Evolutionary conservation across 1,140 invertebrate species (phyloP).

Genomic region (Hetaerina americana): DNA sequence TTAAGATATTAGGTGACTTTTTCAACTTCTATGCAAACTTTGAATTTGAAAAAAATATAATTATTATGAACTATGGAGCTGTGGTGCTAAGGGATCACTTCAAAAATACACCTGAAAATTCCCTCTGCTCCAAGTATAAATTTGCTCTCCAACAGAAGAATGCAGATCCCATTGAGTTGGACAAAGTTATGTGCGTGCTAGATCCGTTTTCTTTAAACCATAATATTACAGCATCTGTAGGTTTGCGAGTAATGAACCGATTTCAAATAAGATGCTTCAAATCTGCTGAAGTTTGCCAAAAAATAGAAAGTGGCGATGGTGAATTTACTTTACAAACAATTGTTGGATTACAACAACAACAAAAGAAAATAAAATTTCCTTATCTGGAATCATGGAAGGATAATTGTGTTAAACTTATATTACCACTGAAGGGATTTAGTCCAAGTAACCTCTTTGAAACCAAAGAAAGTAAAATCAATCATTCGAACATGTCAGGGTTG

Average conservation of each 20-base stretch:
- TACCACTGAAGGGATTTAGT: slow-evolving; percentile 16
- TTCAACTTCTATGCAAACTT: slow-evolving; percentile 42
- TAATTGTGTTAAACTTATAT: neutral
- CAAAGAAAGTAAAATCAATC: slow-evolving; percentile 13
- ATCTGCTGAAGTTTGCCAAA: neutral
- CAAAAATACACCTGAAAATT: slow-evolving; percentile 19
- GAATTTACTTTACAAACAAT: neutral
- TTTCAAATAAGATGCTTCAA: neutral
- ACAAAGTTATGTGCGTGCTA: slow-evolving; percentile 38
- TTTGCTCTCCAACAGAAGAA: slow-evolving; percentile 20
- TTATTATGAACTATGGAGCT: slow-evolving; percentile 38
- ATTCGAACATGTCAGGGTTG: slow-evolving; percentile 18
- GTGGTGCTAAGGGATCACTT: slow-evolving; percentile 30
- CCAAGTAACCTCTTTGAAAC: slow-evolving; percentile 17
- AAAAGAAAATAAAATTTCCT: neutral
- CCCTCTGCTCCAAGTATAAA: slow-evolving; percentile 34
- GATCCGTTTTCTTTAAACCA: slow-evolving; percentile 45
- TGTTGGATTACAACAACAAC: neutral
- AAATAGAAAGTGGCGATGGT: neutral
- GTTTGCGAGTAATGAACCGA: neutral
- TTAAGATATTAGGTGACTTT: slow-evolving; percentile 40
- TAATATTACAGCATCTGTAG: slow-evolving; percentile 32
- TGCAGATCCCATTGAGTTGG: slow-evolving; percentile 24
- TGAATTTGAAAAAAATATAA: slow-evolving; percentile 32
- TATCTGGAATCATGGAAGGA: neutral